Conservation (phyloP, 37 sponge, comb jelly and placozoan species). For the Theonella swinhoei region DNA sequence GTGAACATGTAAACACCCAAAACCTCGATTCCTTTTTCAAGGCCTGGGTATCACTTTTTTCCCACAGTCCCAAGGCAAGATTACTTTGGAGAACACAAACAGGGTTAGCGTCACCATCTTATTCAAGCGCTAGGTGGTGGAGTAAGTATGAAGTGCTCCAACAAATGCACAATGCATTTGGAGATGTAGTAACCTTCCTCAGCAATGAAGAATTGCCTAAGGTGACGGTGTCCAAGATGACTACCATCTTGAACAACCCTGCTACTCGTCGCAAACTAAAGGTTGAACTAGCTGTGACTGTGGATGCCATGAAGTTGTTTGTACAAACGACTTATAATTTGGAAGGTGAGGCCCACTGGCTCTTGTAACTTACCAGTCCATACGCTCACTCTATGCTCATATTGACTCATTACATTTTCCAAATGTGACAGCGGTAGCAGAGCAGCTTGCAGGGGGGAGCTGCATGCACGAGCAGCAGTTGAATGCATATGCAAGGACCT, state of each 20-base stretch:
- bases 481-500: slow-evolving; percentile 7
- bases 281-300: slow-evolving; percentile 12
- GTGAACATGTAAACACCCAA: neutral
- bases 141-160: slow-evolving; percentile 6
- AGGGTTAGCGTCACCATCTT: neutral
- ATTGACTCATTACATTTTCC: slow-evolving; percentile 7
- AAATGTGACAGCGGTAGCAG: slow-evolving; percentile 21
- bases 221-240: neutral
- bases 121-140: slow-evolving; percentile 11
- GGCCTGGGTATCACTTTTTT: neutral
- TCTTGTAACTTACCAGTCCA: neutral
- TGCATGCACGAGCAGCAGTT: neutral
- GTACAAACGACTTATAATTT: no score
- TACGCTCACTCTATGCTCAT: neutral
- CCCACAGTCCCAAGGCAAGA: neutral
- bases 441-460: neutral
- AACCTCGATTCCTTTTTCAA: neutral
- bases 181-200: neutral
- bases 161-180: neutral
- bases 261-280: neutral
- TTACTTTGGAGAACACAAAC: neutral
- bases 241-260: neutral
- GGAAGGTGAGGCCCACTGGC: slow-evolving; percentile 19
- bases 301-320: slow-evolving; percentile 4
- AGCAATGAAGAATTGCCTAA: neutral